These are phyloP conservation scores for Phaenicophaeus curvirostris DNA, from an alignment of 2,797 vertebrate genomes.

Conservation along the genomic window DNA sequence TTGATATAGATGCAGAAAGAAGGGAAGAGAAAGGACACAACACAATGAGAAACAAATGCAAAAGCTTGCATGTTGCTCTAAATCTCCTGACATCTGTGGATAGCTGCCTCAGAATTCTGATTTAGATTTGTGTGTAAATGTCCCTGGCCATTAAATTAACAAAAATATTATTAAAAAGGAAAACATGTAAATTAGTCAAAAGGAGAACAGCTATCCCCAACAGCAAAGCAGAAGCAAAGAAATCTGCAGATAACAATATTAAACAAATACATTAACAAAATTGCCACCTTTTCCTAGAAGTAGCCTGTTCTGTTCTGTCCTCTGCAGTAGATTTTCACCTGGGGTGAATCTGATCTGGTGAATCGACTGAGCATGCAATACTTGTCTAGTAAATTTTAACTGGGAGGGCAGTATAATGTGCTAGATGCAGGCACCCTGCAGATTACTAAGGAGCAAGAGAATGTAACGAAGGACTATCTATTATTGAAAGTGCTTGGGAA, in stretches of 20 bases:
- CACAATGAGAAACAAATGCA: not conserved
- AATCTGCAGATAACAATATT: not conserved
- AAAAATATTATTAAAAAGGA: not conserved
- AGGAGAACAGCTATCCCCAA: not conserved
- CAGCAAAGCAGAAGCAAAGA: not conserved
- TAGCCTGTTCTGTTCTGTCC: no score
- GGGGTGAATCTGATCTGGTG: not conserved
- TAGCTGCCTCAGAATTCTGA: not conserved
- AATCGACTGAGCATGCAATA: not conserved
- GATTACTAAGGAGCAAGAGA: not conserved
- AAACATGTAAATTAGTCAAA: not conserved
- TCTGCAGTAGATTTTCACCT: not conserved
- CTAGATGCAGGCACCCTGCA: not conserved
- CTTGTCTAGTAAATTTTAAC: not conserved
- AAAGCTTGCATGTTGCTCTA: not conserved
- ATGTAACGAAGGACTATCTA: not conserved
- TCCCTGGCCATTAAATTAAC: not conserved
- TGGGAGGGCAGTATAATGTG: not conserved
- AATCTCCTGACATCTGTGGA: not conserved
- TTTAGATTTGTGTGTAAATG: not conserved
- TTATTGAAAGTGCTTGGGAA: not conserved
- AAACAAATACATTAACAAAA: not conserved
- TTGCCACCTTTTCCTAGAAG: not conserved
- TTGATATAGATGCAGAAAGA: not conserved
- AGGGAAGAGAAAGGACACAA: not conserved